Percentiles rank a stretch among this genome's conserved stretches.
Evolutionary conservation across 1,140 invertebrate genomes (phyloP).

Genomic region (Neotoxoptera formosana): DNA sequence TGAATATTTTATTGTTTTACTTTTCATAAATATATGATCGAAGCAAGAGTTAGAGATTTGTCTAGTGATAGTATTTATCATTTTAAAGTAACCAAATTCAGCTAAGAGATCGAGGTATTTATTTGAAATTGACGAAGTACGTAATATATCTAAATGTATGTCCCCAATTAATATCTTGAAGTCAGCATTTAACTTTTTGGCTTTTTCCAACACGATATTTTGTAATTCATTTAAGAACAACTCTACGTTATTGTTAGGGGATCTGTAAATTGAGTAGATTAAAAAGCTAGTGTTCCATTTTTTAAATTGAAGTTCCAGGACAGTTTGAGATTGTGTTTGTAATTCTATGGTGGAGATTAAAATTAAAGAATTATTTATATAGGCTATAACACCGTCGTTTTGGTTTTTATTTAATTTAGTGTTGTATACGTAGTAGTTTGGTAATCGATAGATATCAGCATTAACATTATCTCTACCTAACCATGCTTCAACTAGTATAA

Average conservation of each 20-base stretch:
- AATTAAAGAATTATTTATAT: neutral
- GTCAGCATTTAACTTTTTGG: neutral
- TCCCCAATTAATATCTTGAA: neutral
- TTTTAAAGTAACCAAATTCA: neutral
- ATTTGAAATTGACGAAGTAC: neutral
- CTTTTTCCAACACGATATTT: neutral
- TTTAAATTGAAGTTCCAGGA: too few species aligned
- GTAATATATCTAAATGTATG: neutral
- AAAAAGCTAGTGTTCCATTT: neutral
- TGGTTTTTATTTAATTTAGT: neutral
- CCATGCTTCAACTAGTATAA: neutral
- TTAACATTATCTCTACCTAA: neutral
- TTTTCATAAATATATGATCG: too few species aligned
- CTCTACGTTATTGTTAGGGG: neutral
- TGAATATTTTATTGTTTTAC: too few species aligned
- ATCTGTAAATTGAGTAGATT: neutral
- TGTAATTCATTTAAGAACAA: neutral
- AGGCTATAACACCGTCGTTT: neutral
- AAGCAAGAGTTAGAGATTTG: too few species aligned
- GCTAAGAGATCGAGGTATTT: neutral
- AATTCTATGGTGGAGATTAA: neutral
- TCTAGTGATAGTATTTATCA: neutral
- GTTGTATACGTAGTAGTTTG: neutral
- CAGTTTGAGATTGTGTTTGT: neutral
- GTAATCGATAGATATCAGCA: neutral